Evolutionary conservation across 2,888 invertebrate species (phyloP), one percentile per base, ranked within the genome.

Genomic region (Theretra japonica): DNA sequence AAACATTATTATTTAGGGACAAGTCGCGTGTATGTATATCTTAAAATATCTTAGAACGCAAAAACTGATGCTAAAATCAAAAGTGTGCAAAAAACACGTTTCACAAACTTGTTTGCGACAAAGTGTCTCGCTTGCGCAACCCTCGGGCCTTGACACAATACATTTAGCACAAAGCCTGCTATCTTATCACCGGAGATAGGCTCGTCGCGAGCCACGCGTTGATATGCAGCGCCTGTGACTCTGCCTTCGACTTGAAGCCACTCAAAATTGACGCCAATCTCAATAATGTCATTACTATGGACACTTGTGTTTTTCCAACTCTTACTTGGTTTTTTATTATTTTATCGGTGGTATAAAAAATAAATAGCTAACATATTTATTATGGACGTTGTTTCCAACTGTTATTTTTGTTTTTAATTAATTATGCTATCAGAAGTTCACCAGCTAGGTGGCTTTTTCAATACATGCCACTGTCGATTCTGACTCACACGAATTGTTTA

Each of bases 61-160:
- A 62, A 41, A 33, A 41, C 41, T 41, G 41, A 41, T 53, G 53
- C 65, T 21, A 65, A 65, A 60, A 28, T 60, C 30, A 65, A 53
- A 53, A 48, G 23, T 23, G 23, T 25, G 17, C 65, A 65, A 65
- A 62, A 62, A 65, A 65, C 23, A 48, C 21, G 48, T 65, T 65
- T 33, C 33, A 41, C 41, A 41, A 41, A 62, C 62, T 41, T 60
- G 60, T 60, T 48, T 65, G 65, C 41, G 65, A 65, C 48, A 65
- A 53, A 53, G 41, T 60, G 62, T 65, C 60, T 60, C 60, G 33
- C 23, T 65, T 65, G 65, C 65, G 65, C 65, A 65, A 65, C 48
- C 6, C 6, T 62, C 41, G 41, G 23, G 41, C 65, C 65, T 65
- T 65, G 65, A 65, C 65, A 65, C 65, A 23, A 65, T 23, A 48